phyloP scores from a whole-genome alignment of 2,797 vertebrate species.

The Macroramphosus scolopax region DNA sequence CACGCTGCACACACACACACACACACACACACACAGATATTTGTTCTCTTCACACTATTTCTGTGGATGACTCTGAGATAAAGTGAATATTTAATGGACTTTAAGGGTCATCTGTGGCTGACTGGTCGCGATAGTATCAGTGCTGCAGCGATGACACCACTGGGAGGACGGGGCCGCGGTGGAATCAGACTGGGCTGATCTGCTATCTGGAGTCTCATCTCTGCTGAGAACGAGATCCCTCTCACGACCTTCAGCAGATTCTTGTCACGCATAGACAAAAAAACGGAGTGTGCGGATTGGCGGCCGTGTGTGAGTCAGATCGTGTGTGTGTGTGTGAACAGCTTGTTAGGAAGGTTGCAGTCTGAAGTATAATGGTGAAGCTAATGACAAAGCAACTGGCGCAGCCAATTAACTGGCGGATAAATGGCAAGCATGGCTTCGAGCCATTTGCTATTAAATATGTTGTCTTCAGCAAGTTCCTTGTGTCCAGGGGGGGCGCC shows the following conservation, averaged over 20 bases:
- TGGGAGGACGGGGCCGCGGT: slow-evolving; percentile 47
- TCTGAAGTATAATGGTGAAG: background rate
- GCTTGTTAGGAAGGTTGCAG: slow-evolving; percentile 16
- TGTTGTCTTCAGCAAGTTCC: background rate
- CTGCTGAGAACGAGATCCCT: slow-evolving; percentile 73
- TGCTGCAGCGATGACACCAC: slow-evolving; percentile 63
- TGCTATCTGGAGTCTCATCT: slow-evolving; percentile 72
- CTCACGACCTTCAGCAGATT: slow-evolving; percentile 76
- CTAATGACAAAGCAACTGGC: background rate
- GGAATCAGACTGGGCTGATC: slow-evolving; percentile 66
- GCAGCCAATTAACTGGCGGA: background rate
- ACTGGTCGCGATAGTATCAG: slow-evolving; percentile 61
- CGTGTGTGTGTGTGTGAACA: slow-evolving; percentile 20
- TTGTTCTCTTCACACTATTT: slow-evolving; percentile 17
- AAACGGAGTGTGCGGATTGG: slow-evolving; percentile 12
- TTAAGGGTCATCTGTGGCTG: slow-evolving; percentile 60
- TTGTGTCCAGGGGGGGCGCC: too few relatives aligned
- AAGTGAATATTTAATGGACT: slow-evolving; percentile 60
- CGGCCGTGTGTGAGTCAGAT: slow-evolving; percentile 12
- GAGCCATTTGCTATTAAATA: background rate
- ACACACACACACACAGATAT: background rate
- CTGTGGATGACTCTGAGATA: slow-evolving; percentile 27
- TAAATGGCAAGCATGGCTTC: background rate
- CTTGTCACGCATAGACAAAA: slow-evolving; percentile 59
- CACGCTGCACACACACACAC: slow-evolving; percentile 10